Conservation (phyloP, 92 coral and sea anemone genomes). For the Palythoa caribaeorum region DNA sequence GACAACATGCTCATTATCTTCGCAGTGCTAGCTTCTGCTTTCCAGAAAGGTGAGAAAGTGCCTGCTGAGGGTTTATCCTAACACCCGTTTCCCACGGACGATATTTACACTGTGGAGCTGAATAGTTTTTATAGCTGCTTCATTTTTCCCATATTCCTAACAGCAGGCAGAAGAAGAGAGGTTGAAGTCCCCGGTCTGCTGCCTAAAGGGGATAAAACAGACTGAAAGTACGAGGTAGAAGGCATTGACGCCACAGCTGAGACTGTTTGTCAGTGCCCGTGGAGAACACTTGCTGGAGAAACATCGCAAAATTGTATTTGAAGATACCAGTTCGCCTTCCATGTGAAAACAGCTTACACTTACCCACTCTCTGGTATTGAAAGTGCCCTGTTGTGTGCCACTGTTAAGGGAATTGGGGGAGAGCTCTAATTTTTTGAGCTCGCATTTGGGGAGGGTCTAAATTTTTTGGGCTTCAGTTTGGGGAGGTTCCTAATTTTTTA, state of each 20-base stretch:
- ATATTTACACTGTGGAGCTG: neutral
- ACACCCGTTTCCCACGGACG: neutral
- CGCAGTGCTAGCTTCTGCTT: neutral
- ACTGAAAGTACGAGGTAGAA: neutral
- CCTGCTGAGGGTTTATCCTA: neutral
- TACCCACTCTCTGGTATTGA: neutral
- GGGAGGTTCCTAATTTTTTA: too few relatives aligned
- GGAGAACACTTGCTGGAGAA: neutral
- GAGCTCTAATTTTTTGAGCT: too few relatives aligned
- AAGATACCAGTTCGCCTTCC: neutral
- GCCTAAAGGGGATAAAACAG: neutral
- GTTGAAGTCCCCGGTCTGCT: neutral
- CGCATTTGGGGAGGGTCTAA: too few relatives aligned
- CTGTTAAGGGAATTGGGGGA: neutral
- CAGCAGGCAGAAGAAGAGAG: neutral
- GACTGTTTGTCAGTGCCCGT: neutral
- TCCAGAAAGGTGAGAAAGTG: neutral
- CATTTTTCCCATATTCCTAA: neutral
- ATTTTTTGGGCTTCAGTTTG: too few relatives aligned
- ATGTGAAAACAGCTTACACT: neutral
- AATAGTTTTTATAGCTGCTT: neutral
- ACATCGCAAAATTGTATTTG: conserved; percentile 3
- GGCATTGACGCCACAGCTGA: neutral
- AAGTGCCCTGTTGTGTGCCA: neutral
- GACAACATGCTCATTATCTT: neutral